phyloP scores from a whole-genome alignment of 2,113 vertebrate species.

The Campylomormyrus tamandua region DNA sequence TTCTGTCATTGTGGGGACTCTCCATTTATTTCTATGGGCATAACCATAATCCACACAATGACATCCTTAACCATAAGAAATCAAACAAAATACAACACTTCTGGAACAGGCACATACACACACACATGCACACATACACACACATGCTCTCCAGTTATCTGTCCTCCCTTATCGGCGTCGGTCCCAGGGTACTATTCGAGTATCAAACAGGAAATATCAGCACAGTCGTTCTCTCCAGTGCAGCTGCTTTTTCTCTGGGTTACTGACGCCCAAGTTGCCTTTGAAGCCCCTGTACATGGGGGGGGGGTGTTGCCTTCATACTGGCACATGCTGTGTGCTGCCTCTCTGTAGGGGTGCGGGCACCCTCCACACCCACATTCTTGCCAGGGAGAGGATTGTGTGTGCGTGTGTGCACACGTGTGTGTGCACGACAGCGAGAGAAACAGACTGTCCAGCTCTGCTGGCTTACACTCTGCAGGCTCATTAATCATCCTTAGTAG shows the following conservation, averaged over 20 bases:
- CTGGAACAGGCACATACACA: background rate
- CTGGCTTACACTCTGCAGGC: constrained; percentile 16
- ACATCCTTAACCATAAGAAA: background rate
- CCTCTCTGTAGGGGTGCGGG: background rate
- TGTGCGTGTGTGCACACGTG: background rate
- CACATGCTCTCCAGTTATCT: background rate
- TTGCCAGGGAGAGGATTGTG: background rate
- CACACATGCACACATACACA: background rate
- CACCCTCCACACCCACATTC: background rate
- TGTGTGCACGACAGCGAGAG: background rate
- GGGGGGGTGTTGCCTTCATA: background rate
- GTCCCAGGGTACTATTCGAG: background rate
- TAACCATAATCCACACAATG: background rate
- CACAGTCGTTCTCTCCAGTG: background rate
- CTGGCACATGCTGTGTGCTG: background rate
- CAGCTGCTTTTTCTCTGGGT: background rate
- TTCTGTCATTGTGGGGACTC: background rate
- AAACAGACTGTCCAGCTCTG: background rate
- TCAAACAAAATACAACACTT: background rate
- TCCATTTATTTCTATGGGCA: background rate
- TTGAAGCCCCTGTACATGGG: background rate
- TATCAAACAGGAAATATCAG: background rate
- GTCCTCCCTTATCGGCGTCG: background rate
- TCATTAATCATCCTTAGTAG: constrained; percentile 53
- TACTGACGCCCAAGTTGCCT: background rate